Base-by-base conservation (phyloP, 2,888 invertebrate genomes). In the Drosophila nigritarsus region DNA sequence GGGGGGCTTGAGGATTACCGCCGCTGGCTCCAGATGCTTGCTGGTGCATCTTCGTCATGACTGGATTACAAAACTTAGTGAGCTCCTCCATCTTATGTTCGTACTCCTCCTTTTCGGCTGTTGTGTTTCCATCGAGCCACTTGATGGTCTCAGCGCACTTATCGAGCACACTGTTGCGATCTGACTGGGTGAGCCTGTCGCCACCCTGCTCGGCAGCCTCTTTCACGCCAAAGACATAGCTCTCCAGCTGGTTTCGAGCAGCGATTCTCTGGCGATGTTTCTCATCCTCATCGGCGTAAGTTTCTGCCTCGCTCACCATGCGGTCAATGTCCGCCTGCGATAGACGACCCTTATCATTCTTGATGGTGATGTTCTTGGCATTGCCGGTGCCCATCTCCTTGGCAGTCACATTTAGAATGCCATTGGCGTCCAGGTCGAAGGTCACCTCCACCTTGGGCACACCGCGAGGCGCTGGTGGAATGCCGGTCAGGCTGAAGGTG, bases 401-500 rank as follows among this genome's bases (percentile, higher is more conserved):
- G 27, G 98, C 98, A 0, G 96, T 95, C 1, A 98, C 98, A 91
- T 97, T 97, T 73, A 99, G 94, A 93, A 99, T 99, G 91, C 99
- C 99, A 93, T 99, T 98, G 54, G 98, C 98, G 90, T 99, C 98
- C 90, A 96, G 95, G 58, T 93, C 93, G 91, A 97, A 97, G 48
- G 96, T 97, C 30, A 97, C 97, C 91, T 97, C 98, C 94, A 96
- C 98, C 93, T 95, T 97, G 75, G 95, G 98, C 76, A 96, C 98
- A 91, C 96, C 99, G 76, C 95, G 96, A 68, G 96, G 99, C 91
- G 97, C 97, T n/a, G 99, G 98, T 2, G 99, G 98, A 90, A 99
- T 99, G 40, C 98, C 98, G 8, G 97, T 97, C 61, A 99, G 95
- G 93, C 99, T 98, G 93, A 99, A 99, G 92, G 97, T 99, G 65